Base-by-base conservation (phyloP, 2,113 vertebrate species). In the cattle (Bos taurus) region DNA sequence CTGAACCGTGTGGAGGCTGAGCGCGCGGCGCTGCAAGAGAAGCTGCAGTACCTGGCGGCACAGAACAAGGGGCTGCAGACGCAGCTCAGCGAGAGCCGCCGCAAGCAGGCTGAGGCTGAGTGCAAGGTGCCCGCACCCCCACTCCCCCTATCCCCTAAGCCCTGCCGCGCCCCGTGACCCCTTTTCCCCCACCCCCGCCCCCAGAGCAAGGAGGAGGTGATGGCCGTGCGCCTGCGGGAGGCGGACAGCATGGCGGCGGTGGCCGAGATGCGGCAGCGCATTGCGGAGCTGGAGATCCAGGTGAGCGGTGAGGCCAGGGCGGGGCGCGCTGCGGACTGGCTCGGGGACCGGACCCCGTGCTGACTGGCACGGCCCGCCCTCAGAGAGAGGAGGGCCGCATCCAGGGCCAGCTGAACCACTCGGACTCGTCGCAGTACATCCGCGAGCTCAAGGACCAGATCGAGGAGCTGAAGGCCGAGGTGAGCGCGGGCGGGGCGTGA, bases 271-370 rank as follows among this genome's bases (percentile, higher is more conserved):
- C 98, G 99, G 81, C 99, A 99, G 98, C 99, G 98, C 96, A 99
- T 99, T 0, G 99, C 99, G 0, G 99, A 99, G 64, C 99, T 99
- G n/a, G 99, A 99, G 98, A 99, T 99, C 97, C 99, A 99, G 99
- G 99, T 99, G 92, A 97, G 96, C 4, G 4, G 33, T 33, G 4
- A 52, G 86, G 25, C 1, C 7, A 10, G 17, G n/a, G 9, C 13
- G 59, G 60, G 9, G 19, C 0, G 54, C 33, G 57, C 3, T 7
- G 1, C 15, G 6, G 28, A 19, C 17, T 2, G 67, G 28, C 3
- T 7, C 25, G 1, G 10, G 56, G 60, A 26, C 3, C 5, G 16
- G 54, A n/a, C 52, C 46, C 57, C 0, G 23, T 71, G 33, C 26
- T 80, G 71, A 88, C 77, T 40, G 19, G 48, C 77, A 84, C 3